A percentile compares a stretch with the other conserved stretches of the same genome.
Evolutionary conservation across 2,797 vertebrate genomes (phyloP).

Genomic region (Lindbergichthys nudifrons): DNA sequence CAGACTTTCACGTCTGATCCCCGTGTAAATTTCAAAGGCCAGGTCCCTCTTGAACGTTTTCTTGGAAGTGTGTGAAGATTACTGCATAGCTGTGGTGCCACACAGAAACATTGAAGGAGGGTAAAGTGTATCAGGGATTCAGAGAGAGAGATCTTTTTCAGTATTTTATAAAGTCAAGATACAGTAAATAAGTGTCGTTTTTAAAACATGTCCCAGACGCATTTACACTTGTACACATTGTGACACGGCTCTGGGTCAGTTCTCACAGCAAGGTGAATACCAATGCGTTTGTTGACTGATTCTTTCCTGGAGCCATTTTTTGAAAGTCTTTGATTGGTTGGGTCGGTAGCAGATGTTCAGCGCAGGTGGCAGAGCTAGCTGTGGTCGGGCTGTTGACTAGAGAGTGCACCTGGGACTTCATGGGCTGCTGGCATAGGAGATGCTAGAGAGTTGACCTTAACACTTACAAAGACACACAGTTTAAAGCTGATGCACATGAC

Average conservation of each 20-base stretch:
- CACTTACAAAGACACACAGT: not conserved
- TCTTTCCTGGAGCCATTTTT: constrained; percentile 14
- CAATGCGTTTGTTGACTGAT: not conserved
- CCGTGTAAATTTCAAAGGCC: not conserved
- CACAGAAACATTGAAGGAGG: not conserved
- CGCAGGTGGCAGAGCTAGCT: constrained; percentile 24
- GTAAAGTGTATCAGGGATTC: not conserved
- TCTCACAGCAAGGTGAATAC: constrained; percentile 9
- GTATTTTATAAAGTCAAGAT: not conserved
- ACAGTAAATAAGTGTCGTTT: not conserved
- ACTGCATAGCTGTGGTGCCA: not conserved
- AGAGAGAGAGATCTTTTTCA: not conserved
- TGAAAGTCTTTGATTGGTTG: constrained; percentile 1
- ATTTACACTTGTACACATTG: not conserved
- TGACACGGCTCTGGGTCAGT: not conserved
- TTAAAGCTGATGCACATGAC: not conserved
- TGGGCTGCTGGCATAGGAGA: not conserved
- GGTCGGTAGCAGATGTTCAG: constrained; percentile 15
- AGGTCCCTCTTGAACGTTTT: not conserved
- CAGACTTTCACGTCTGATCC: not conserved
- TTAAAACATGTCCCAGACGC: not conserved
- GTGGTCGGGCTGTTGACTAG: not conserved
- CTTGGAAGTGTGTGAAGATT: not conserved
- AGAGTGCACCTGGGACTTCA: constrained; percentile 8
- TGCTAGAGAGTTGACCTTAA: not conserved